A percentile compares a stretch with the other conserved stretches of the same genome.
Evolutionary conservation across 2,888 invertebrate species (phyloP).

Genomic region (Cordilura impudica): DNA sequence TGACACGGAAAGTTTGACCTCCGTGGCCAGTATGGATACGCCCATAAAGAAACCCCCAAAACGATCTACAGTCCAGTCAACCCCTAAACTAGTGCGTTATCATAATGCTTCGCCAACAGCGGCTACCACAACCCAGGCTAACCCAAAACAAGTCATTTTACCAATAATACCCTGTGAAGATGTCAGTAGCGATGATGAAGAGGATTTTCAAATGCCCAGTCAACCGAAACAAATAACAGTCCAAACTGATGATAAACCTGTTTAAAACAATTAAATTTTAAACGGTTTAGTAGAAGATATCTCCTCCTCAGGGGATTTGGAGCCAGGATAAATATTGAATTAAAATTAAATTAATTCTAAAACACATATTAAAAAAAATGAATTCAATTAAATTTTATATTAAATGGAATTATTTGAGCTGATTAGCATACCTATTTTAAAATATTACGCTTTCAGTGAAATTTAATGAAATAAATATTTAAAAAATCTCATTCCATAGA

Average conservation of each 20-base stretch:
- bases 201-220: conserved; percentile 59
- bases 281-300: conserved; percentile 70
- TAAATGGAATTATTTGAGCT: too few species aligned
- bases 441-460: too few species aligned
- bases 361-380: not conserved
- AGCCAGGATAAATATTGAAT: conserved; percentile 71
- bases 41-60: conserved; percentile 22
- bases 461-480: too few species aligned
- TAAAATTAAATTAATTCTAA: not conserved
- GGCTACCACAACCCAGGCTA: too few species aligned
- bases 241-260: not conserved
- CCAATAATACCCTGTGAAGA: conserved; percentile 62
- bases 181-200: conserved; percentile 66
- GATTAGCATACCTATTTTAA: too few species aligned
- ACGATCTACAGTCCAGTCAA: not conserved
- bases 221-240: not conserved
- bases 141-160: not conserved
- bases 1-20: conserved; percentile 39
- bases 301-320: conserved; percentile 71
- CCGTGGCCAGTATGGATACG: conserved; percentile 24
- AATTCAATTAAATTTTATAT: not conserved
- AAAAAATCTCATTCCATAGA: too few species aligned
- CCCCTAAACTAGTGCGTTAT: conserved; percentile 12
- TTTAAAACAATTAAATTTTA: conserved; percentile 46
- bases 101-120: not conserved